phyloP scores from a whole-genome alignment of 1,140 invertebrate species.

The Macrosteles quadrilineatus region DNA sequence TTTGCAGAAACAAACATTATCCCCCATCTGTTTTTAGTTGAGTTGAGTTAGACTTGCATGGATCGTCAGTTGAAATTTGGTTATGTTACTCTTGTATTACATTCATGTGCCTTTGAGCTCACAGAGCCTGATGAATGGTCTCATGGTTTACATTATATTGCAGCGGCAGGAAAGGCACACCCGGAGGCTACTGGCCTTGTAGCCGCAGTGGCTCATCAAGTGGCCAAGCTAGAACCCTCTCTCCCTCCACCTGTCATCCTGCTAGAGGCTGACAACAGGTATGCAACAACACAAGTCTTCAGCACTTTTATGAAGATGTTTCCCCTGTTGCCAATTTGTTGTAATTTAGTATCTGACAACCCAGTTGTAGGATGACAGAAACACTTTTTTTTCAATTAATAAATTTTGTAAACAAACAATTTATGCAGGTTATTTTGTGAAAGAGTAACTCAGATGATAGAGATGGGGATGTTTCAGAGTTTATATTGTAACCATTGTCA shows the following conservation, averaged over 20 bases:
- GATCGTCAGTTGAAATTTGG: no score
- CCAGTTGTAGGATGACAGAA: not conserved
- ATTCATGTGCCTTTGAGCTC: no score
- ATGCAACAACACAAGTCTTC: not conserved
- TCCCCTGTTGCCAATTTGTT: not conserved
- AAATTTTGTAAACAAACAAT: not conserved
- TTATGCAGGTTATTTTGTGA: not conserved
- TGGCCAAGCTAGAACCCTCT: slow-evolving; percentile 35
- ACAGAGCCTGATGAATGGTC: no score
- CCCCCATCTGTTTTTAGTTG: no score
- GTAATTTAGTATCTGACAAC: not conserved
- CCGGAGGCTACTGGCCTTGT: slow-evolving; percentile 38
- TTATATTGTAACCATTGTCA: no score
- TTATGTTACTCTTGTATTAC: no score
- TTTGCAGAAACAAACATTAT: no score
- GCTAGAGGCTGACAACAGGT: slow-evolving; percentile 36
- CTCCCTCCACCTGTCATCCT: slow-evolving; percentile 27
- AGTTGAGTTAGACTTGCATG: no score
- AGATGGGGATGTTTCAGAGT: no score
- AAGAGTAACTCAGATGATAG: not conserved
- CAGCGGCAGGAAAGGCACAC: slow-evolving; percentile 34
- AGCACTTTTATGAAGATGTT: not conserved
- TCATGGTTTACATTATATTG: not conserved
- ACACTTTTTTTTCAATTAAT: not conserved
- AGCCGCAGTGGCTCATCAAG: slow-evolving; percentile 37